Base-by-base conservation (phyloP, 2,797 vertebrate genomes). In the Trematomus bernacchii region DNA sequence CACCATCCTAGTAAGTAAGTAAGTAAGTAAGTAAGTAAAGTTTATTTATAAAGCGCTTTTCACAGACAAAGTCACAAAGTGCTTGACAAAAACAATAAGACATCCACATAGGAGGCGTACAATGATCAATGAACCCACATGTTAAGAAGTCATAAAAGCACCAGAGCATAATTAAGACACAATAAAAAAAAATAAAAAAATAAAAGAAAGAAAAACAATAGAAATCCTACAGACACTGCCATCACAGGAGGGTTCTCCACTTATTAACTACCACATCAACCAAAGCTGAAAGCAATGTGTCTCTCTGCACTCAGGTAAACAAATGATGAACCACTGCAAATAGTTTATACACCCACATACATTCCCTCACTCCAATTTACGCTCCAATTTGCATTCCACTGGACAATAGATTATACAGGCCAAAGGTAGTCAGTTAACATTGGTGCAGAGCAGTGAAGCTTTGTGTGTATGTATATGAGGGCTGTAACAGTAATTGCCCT, bases 261-360 rank as follows among this genome's bases (percentile, higher is more conserved):
- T 76, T 53, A 27, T 72, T 63, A 53, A 59, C 50, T 19, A 57
- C 51, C 21, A 66, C 46, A 46, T 71, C 33, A 52, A 50, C 46
- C 18, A 19, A 60, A 59, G n/a, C 21, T 15, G 52, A 46, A 40
- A 59, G 58, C 27, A 52, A 53, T 37, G 9, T 68, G 69, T 67
- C 23, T 67, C 23, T 47, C 40, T 60, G 52, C 53, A n/a, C 43
- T 66, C 50, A 67, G 68, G 50, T 67, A 71, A 33, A 71, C 33
- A 66, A 40, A 52, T 16, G 12, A 71, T 10, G 0, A 61, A 44
- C 19, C 16, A 30, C 13, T 50, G 67, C 55, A 64, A 66, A 66
- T n/a, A 55, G 47, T 33, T 33, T 8, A 51, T 16, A 43, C 64
- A 19, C 59, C 48, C 60, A 69, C 73, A 64, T 65, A 30, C 21